Evolutionary conservation across 2,113 vertebrate genomes (phyloP).

Genomic region (Arenaria interpres): DNA sequence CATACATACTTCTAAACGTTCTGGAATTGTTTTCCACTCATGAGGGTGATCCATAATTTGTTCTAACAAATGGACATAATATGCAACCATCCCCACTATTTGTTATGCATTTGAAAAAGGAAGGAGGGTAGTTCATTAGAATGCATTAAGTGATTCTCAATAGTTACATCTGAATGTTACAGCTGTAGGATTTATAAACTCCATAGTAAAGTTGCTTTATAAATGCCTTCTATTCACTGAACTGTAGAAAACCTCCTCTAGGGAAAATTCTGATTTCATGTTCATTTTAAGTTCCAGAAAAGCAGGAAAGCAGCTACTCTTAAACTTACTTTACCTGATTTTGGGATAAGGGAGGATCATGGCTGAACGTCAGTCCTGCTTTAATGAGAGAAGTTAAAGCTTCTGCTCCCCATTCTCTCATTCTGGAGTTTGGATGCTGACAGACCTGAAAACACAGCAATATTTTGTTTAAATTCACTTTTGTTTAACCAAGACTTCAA

Average conservation of each 20-base stretch:
- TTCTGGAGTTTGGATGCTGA: slow-evolving; percentile 96
- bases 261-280: neutral
- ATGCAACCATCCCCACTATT: neutral
- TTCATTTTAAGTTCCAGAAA: neutral
- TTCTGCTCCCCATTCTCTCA: slow-evolving; percentile 99
- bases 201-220: neutral
- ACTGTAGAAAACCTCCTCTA: neutral
- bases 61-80: neutral
- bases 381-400: slow-evolving; percentile 96
- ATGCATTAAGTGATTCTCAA: neutral
- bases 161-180: neutral
- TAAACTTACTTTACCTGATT: slow-evolving; percentile 87
- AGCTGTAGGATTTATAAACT: neutral
- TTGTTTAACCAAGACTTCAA: neutral
- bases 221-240: neutral
- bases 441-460: slow-evolving; percentile 83
- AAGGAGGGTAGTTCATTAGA: neutral
- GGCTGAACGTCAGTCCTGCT: slow-evolving; percentile 91
- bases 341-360: slow-evolving; percentile 90
- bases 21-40: neutral
- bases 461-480: neutral
- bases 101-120: neutral
- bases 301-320: neutral
- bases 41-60: neutral
- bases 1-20: neutral